phyloP scores from a whole-genome alignment of 2,113 vertebrate species.

The Sciurus niger region DNA sequence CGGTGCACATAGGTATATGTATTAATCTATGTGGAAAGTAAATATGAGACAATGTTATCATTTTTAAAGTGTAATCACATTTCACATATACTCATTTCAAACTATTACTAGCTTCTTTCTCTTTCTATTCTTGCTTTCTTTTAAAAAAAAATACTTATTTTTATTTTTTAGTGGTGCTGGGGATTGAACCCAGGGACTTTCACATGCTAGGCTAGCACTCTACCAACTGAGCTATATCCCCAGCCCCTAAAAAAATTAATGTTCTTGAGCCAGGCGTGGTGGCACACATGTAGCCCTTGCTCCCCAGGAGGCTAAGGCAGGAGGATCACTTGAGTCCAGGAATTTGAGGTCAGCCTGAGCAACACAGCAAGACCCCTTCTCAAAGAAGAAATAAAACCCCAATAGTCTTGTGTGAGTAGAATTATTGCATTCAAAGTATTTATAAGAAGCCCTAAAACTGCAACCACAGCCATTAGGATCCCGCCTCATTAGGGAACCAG shows the following conservation, averaged over 20 bases:
- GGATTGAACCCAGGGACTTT: too few relatives aligned
- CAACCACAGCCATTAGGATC: background rate
- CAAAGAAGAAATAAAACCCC: background rate
- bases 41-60: background rate
- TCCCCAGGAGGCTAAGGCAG: background rate
- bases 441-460: background rate
- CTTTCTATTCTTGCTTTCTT: background rate
- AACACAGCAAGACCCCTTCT: background rate
- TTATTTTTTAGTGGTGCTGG: too few relatives aligned
- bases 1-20: background rate
- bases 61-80: background rate
- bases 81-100: slow-evolving; percentile 23
- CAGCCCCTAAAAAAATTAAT: too few relatives aligned
- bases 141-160: background rate
- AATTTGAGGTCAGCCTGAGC: background rate
- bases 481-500: background rate
- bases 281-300: background rate
- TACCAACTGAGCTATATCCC: too few relatives aligned
- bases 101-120: background rate
- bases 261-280: background rate
- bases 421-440: background rate
- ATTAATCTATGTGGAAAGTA: background rate
- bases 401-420: background rate
- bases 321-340: background rate
- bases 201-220: too few relatives aligned